These are phyloP conservation scores for Catamblyrhynchus diadema DNA, from an alignment of 2,797 vertebrate species.

Conservation along the genomic window DNA sequence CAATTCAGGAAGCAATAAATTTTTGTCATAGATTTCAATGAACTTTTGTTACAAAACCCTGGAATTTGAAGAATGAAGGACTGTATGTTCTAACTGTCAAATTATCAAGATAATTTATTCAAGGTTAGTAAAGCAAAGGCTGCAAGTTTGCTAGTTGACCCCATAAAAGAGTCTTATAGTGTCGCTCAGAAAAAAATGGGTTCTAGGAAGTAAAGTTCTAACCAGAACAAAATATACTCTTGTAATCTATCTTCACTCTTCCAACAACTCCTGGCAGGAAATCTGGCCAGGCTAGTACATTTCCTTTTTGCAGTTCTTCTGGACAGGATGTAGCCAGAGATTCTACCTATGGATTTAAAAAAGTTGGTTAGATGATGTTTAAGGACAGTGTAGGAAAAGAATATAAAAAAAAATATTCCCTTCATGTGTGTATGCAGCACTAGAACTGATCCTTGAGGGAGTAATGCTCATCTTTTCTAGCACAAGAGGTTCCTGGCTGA, in stretches of 20 bases:
- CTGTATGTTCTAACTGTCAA: constrained; percentile 16
- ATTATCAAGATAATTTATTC: constrained; percentile 26
- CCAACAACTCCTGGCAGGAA: constrained; percentile 90
- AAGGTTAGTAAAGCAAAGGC: neutral
- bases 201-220: constrained; percentile 64
- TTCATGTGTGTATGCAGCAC: neutral
- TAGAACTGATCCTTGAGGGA: neutral
- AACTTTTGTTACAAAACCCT: constrained; percentile 51
- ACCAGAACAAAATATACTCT: constrained; percentile 94
- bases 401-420: neutral
- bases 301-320: constrained; percentile 85
- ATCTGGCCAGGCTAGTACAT: constrained; percentile 95
- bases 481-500: neutral
- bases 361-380: constrained; percentile 32
- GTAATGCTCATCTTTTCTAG: neutral
- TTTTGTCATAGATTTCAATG: constrained; percentile 17
- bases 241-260: constrained; percentile 88
- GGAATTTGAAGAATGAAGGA: constrained; percentile 42
- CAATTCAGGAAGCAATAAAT: constrained; percentile 57
- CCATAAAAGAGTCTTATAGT: neutral
- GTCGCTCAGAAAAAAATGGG: neutral
- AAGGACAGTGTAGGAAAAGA: neutral
- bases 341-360: constrained; percentile 84
- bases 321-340: constrained; percentile 90
- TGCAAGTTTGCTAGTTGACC: neutral